Evolutionary conservation across 2,888 invertebrate species (phyloP).

Genomic region (Drosophila greeni): DNA sequence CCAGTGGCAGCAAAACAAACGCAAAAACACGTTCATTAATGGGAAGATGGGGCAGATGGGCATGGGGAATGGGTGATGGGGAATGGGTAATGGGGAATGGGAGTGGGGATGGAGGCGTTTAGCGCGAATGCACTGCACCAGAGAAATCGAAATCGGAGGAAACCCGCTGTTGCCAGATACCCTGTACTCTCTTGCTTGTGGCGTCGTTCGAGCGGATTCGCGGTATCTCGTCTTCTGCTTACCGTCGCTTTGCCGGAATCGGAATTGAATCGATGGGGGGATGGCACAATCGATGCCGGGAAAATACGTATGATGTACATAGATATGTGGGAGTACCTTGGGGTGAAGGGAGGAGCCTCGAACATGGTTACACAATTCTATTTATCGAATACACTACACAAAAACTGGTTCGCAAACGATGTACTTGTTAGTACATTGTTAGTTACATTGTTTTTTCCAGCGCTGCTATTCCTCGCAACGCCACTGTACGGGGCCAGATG

Average conservation of each 20-base stretch:
- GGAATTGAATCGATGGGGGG: neutral
- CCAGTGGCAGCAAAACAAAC: constrained; percentile 12
- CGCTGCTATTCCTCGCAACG: neutral
- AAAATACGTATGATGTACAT: neutral
- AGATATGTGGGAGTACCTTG: neutral
- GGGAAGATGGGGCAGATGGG: constrained; percentile 21
- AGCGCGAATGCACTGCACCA: constrained; percentile 24
- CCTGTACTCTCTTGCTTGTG: constrained; percentile 7
- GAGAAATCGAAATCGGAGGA: constrained; percentile 34
- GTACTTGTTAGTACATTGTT: no score
- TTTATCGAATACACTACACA: neutral
- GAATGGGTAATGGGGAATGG: neutral
- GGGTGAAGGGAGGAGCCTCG: neutral
- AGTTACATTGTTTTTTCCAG: neutral
- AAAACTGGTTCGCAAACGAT: neutral
- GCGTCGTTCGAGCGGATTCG: constrained; percentile 7
- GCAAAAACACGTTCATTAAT: constrained; percentile 39
- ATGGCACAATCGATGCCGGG: constrained; percentile 11
- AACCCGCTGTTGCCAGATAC: constrained; percentile 14
- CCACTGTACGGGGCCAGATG: neutral
- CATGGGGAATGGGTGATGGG: constrained; percentile 3
- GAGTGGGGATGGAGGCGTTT: constrained; percentile 7
- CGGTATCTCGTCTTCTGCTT: constrained; percentile 17
- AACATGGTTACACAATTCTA: neutral
- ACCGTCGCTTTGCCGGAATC: constrained; percentile 18